These are phyloP conservation scores for Zenarchopterus dispar DNA, from an alignment of 2,797 vertebrate species.

Conservation along the genomic window DNA sequence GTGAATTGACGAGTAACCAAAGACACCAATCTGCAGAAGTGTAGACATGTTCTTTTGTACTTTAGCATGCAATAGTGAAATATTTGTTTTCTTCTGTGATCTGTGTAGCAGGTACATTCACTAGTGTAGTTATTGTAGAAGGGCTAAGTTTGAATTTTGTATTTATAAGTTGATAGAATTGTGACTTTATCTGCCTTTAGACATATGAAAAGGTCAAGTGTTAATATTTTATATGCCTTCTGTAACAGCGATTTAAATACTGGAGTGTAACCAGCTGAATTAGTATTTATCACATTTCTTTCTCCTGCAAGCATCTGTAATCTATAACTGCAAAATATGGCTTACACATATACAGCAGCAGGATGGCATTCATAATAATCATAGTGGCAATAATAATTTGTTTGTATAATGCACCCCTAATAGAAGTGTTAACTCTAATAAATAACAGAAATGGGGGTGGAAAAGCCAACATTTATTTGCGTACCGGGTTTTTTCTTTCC, in stretches of 20 bases:
- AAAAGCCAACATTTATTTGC: constrained; percentile 71
- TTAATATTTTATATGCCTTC: constrained; percentile 1
- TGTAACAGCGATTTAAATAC: constrained; percentile 10
- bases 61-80: not conserved
- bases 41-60: not conserved
- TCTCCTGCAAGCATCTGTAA: constrained; percentile 27
- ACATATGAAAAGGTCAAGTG: not conserved
- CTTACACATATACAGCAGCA: constrained; percentile 31
- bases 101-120: not conserved
- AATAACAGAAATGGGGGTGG: constrained; percentile 54
- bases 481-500: constrained; percentile 42
- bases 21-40: not conserved
- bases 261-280: constrained; percentile 34
- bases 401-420: constrained; percentile 56
- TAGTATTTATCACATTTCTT: constrained; percentile 35
- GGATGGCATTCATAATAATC: constrained; percentile 56
- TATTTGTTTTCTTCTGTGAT: not conserved
- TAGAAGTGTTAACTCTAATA: constrained; percentile 49
- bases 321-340: constrained; percentile 45
- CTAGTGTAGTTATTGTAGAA: not conserved
- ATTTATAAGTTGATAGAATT: not conserved
- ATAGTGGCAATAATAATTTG: constrained; percentile 60
- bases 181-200: not conserved
- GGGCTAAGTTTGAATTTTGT: not conserved
- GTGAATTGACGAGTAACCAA: not conserved